Conservation (phyloP, 2,113 vertebrate species). For the Mustela lutreola region DNA sequence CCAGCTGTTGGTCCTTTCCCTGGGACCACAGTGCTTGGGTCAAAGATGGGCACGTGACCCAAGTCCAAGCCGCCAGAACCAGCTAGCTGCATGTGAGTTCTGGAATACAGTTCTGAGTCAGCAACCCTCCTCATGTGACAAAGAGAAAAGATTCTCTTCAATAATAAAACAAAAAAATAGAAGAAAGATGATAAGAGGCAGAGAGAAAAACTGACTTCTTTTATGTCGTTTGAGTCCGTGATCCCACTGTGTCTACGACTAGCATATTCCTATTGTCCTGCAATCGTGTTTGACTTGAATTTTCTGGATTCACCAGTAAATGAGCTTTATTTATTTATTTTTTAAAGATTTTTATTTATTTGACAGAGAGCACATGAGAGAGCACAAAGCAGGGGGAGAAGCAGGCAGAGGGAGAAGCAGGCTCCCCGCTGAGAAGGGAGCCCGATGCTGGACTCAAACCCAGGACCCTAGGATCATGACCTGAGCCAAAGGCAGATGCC, state of each 20-base stretch:
- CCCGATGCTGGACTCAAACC: too few relatives aligned
- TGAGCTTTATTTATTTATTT: neutral
- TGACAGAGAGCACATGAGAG: too few relatives aligned
- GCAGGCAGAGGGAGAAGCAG: too few relatives aligned
- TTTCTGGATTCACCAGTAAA: neutral
- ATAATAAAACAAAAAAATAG: neutral
- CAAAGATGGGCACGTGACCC: neutral
- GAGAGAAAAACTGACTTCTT: neutral
- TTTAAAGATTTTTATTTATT: too few relatives aligned
- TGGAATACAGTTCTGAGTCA: accelerated
- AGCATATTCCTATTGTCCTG: neutral
- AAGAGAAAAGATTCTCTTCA: neutral
- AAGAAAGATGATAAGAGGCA: too few relatives aligned
- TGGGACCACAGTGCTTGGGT: neutral
- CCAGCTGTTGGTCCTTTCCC: accelerated
- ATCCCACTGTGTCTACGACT: neutral
- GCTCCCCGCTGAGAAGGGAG: too few relatives aligned
- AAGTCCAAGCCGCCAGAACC: neutral
- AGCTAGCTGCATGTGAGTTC: neutral
- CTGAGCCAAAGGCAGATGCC: too few relatives aligned
- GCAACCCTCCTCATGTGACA: neutral
- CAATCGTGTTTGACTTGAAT: neutral
- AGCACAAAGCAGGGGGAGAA: too few relatives aligned
- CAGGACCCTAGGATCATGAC: too few relatives aligned
- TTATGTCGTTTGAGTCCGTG: neutral